These are phyloP conservation scores for Lepetodrilus schrolli DNA, from an alignment of 2,888 invertebrate genomes.

Conservation along the genomic window DNA sequence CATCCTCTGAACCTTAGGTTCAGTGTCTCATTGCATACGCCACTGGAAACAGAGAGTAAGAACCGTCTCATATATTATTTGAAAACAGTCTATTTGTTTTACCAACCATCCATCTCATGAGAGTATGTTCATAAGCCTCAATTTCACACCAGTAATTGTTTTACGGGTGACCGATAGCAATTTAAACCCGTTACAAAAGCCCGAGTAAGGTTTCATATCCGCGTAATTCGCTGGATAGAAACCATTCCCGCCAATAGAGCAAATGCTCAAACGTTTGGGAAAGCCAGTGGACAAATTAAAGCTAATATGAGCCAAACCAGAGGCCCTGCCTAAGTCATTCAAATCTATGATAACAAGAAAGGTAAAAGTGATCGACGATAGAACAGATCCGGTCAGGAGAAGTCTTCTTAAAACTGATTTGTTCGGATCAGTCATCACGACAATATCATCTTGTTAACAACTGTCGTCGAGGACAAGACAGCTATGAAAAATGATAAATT, in stretches of 20 bases:
- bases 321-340: too few relatives aligned
- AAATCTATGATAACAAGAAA: conserved; percentile 19
- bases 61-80: too few relatives aligned
- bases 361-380: conserved; percentile 1
- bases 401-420: conserved; percentile 1
- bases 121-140: too few relatives aligned
- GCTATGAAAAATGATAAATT: conserved; percentile 37
- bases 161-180: conserved; percentile 9
- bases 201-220: background rate
- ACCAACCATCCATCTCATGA: too few relatives aligned
- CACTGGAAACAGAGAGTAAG: too few relatives aligned
- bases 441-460: background rate
- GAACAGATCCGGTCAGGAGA: background rate
- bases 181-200: background rate
- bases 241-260: background rate
- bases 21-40: too few relatives aligned
- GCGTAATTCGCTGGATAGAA: background rate
- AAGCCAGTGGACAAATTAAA: conserved; percentile 4
- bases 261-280: conserved; percentile 13
- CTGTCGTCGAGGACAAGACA: background rate
- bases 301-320: too few relatives aligned
- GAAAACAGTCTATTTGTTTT: too few relatives aligned
- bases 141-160: too few relatives aligned
- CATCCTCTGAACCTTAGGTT: too few relatives aligned
- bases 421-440: conserved; percentile 21